These are phyloP conservation scores for Ethmia dodecea DNA, from an alignment of 2,888 invertebrate species.

Conservation along the genomic window DNA sequence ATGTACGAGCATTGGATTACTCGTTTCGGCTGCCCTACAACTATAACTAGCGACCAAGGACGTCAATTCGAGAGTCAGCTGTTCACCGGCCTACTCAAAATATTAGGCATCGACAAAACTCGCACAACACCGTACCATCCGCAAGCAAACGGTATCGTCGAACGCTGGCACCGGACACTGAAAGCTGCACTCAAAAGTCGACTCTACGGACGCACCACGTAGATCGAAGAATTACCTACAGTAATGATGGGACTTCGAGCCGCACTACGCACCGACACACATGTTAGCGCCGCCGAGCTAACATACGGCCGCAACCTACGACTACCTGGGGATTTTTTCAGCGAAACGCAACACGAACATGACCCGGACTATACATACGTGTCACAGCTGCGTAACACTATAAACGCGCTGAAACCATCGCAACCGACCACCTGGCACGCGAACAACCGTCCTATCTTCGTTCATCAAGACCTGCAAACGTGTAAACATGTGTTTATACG, in stretches of 20 bases:
- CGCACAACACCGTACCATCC: slow-evolving; percentile 20
- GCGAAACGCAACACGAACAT: not conserved
- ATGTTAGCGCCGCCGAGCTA: slow-evolving; percentile 15
- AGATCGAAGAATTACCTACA: slow-evolving; percentile 30
- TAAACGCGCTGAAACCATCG: not conserved
- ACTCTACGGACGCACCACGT: not conserved
- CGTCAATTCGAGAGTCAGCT: too few relatives aligned
- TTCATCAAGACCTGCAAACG: not conserved
- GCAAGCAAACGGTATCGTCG: slow-evolving; percentile 16
- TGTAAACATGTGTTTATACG: not conserved
- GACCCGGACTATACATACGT: slow-evolving; percentile 1
- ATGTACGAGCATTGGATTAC: slow-evolving; percentile 22
- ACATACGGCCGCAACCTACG: slow-evolving; percentile 14
- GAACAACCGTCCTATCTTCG: not conserved
- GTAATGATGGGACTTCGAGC: slow-evolving; percentile 25
- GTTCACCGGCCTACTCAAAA: slow-evolving; percentile 19
- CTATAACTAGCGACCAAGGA: slow-evolving; percentile 20
- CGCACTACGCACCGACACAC: slow-evolving; percentile 9
- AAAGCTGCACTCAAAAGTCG: slow-evolving; percentile 10
- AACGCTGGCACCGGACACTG: slow-evolving; percentile 7
- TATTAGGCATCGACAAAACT: slow-evolving; percentile 13
- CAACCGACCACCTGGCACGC: not conserved
- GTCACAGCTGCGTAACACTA: slow-evolving; percentile 1
- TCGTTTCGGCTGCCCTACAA: slow-evolving; percentile 18
- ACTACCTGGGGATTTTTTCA: slow-evolving; percentile 16